Evolutionary conservation across 2,797 vertebrate species (phyloP), one percentile per base, ranked within the genome.

Genomic region (Parambassis ranga): DNA sequence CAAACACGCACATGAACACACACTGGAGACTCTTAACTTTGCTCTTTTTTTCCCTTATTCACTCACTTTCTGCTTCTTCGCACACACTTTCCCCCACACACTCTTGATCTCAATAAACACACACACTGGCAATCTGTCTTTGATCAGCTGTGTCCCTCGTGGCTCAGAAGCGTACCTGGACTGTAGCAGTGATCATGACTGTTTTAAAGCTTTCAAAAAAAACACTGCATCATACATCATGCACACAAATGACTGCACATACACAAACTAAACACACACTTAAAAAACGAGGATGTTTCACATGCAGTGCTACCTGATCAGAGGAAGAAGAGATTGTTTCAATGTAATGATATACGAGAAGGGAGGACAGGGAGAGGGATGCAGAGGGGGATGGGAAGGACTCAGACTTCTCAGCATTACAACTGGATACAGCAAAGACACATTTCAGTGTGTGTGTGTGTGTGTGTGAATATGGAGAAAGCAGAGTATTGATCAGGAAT

Each of bases 401-500:
- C 57, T 43, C 48, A 59, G 35, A 52, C 27, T 41, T 63, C 20
- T n/a, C 13, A 36, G 14, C 8, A 4, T 53, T 26, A 37, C 4
- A 3, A 64, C 32, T 33, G 18, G 5, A 58, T 55, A 37, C 26
- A 42, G 41, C 46, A 65, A 15, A 44, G 19, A 11, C 7, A 44
- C 57, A 65, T 37, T 53, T 64, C 59, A 41, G 47, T 43, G 14
- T 5, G 24, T 36, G 32, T 41, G 24, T 52, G 66, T 57, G 50
- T 31, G 36, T 36, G 39, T 47, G 60, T n/a, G 50, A 1, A 13
- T 15, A 7, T 19, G 2, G 13, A 39, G 38, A 57, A 52, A 49
- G 50, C 11, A 56, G 42, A 28, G 48, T 85, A 89, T 91, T 68
- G 88, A 91, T 88, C 70, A 32, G 59, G 19, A 55, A 84, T 86